Percentiles rank a stretch among this genome's conserved stretches.
These are phyloP conservation scores for human DNA, from an alignment of 2,113 vertebrate species.

Conservation along the genomic window DNA sequence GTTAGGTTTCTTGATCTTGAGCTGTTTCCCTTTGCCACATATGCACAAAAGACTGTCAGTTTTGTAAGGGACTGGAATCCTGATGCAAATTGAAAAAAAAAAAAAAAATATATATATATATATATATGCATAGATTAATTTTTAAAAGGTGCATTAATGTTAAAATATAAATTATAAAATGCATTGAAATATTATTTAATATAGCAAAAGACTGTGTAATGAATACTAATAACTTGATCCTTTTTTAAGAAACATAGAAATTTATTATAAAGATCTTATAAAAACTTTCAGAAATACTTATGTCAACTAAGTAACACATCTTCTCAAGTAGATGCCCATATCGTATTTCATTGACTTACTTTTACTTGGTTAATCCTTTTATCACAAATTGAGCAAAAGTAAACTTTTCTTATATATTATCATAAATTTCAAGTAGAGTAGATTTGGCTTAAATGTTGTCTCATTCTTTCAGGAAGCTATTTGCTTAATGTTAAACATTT, in stretches of 20 bases:
- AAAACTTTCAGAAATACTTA: neutral
- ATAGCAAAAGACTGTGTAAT: neutral
- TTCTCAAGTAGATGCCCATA: neutral
- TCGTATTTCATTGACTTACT: neutral
- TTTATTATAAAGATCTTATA: neutral
- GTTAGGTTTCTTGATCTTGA: neutral
- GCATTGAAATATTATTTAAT: neutral
- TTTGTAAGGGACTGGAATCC: neutral
- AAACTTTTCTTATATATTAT: neutral
- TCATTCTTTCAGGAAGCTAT: neutral
- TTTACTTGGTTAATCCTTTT: neutral
- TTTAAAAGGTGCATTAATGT: neutral
- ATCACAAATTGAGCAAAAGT: constrained; percentile 15
- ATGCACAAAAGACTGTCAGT: neutral
- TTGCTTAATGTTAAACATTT: neutral
- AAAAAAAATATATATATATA: neutral
- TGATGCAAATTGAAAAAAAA: neutral
- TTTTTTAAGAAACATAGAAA: neutral
- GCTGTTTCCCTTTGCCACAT: neutral
- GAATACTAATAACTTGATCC: neutral
- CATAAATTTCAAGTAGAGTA: neutral
- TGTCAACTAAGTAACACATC: neutral
- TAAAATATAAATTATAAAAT: neutral
- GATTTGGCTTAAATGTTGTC: neutral
- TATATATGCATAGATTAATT: neutral